Percentiles rank a stretch among this genome's conserved stretches.
These are phyloP conservation scores for Gibbula magus DNA, from an alignment of 2,888 invertebrate genomes.

Conservation along the genomic window DNA sequence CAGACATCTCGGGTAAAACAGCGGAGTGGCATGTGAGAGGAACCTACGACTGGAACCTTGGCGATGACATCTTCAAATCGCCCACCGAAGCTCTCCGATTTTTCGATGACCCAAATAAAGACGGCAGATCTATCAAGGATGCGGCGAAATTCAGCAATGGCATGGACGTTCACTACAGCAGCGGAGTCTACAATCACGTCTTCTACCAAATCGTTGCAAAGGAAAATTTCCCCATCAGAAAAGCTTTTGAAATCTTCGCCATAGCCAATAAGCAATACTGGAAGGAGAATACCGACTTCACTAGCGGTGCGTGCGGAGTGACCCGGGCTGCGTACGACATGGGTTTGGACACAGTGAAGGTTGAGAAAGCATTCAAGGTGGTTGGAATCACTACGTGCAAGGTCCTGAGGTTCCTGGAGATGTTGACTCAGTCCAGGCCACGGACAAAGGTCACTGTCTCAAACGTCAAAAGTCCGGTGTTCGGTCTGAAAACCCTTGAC, in stretches of 20 bases:
- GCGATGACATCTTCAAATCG: constrained; percentile 35
- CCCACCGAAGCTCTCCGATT: constrained; percentile 30
- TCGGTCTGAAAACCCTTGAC: background rate
- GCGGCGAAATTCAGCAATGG: constrained; percentile 33
- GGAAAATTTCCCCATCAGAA: constrained; percentile 17
- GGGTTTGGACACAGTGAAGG: constrained; percentile 33
- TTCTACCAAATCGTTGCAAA: constrained; percentile 36
- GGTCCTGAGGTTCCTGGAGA: constrained; percentile 25
- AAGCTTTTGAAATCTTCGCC: constrained; percentile 46
- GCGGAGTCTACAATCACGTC: constrained; percentile 52
- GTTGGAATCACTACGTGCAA: constrained; percentile 47
- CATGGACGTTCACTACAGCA: constrained; percentile 48
- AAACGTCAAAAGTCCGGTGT: constrained; percentile 4
- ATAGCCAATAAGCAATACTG: constrained; percentile 52
- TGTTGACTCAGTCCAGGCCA: background rate
- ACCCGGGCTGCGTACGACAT: constrained; percentile 50
- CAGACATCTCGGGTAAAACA: constrained; percentile 50
- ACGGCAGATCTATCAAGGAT: constrained; percentile 49
- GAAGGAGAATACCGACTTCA: constrained; percentile 40
- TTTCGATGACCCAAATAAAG: constrained; percentile 41
- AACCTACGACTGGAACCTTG: constrained; percentile 38
- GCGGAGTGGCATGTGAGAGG: constrained; percentile 38
- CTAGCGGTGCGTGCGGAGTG: constrained; percentile 49
- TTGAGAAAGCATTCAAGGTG: constrained; percentile 39
- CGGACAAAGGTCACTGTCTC: background rate